phyloP scores from a whole-genome alignment of 2,113 vertebrate genomes.

The Odontesthes bonariensis region DNA sequence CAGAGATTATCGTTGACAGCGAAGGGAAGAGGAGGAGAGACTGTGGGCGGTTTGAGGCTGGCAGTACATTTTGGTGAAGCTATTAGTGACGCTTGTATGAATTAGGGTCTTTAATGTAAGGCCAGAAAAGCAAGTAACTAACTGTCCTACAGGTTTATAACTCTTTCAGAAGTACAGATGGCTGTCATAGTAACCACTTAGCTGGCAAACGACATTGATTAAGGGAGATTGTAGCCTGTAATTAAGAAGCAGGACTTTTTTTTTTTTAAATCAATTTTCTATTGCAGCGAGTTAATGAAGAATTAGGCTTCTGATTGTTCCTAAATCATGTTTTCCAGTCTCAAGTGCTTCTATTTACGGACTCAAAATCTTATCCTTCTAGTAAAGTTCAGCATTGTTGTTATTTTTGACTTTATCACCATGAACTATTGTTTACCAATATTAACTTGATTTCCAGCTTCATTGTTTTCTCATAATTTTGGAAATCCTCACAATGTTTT shows the following conservation, averaged over 20 bases:
- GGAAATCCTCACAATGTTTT: background rate
- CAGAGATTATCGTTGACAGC: slow-evolving; percentile 65
- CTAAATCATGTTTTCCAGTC: slow-evolving; percentile 46
- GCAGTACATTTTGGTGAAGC: slow-evolving; percentile 51
- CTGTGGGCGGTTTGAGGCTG: slow-evolving; percentile 50
- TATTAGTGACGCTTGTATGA: slow-evolving; percentile 64
- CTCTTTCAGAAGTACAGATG: slow-evolving; percentile 23
- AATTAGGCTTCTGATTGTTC: slow-evolving; percentile 51
- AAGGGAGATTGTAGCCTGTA: slow-evolving; percentile 46
- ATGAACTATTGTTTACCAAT: background rate
- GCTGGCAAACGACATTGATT: slow-evolving; percentile 32
- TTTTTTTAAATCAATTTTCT: slow-evolving; percentile 55
- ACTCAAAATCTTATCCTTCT: background rate
- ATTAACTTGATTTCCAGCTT: background rate
- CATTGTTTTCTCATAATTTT: background rate
- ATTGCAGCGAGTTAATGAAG: slow-evolving; percentile 54
- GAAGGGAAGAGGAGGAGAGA: slow-evolving; percentile 30
- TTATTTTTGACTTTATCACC: background rate
- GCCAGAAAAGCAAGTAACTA: slow-evolving; percentile 22
- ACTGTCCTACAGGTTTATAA: slow-evolving; percentile 36
- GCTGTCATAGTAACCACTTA: slow-evolving; percentile 62
- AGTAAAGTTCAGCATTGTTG: background rate
- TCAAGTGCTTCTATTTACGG: slow-evolving; percentile 31
- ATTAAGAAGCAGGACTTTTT: slow-evolving; percentile 50
- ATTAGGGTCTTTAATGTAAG: slow-evolving; percentile 61